Evolutionary conservation across 1,140 invertebrate genomes (phyloP).

Genomic region (Drosophila tropicalis): DNA sequence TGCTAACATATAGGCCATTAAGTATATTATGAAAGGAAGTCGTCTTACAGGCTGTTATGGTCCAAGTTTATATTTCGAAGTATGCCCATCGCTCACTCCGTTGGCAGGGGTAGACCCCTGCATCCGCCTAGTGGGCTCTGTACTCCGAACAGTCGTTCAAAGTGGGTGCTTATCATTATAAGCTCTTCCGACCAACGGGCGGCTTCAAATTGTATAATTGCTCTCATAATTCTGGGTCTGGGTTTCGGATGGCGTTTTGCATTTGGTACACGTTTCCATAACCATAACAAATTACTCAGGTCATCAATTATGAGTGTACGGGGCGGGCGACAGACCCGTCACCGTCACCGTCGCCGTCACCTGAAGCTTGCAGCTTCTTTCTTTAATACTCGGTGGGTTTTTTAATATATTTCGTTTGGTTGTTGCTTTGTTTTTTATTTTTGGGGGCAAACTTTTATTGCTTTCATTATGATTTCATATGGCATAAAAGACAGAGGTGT

Average conservation of each 20-base stretch:
- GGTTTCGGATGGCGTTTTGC: conserved; percentile 44
- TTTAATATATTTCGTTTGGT: conserved; percentile 1
- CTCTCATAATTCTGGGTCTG: conserved; percentile 5
- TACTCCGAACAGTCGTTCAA: conserved; percentile 24
- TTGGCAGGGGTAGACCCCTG: neutral
- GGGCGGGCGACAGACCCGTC: conserved; percentile 21
- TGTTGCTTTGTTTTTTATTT: conserved; percentile 20
- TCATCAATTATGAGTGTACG: conserved; percentile 70
- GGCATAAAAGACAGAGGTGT: conserved; percentile 23
- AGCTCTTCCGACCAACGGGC: conserved; percentile 15
- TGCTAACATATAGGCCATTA: too few relatives aligned
- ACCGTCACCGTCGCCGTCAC: conserved; percentile 34
- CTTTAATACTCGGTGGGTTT: conserved; percentile 22
- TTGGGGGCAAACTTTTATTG: conserved; percentile 75
- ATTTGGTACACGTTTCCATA: conserved; percentile 65
- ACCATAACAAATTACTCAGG: conserved; percentile 80
- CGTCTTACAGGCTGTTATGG: neutral
- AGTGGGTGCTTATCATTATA: conserved; percentile 54
- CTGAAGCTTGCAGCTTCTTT: conserved; percentile 19
- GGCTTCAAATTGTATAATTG: conserved; percentile 10
- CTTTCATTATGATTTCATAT: conserved; percentile 79
- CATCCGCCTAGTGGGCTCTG: neutral
- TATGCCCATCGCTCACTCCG: neutral
- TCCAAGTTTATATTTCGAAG: neutral
- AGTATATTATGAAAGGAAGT: too few relatives aligned